These are phyloP conservation scores for Montipora cactus DNA, from an alignment of 64 coral and sea anemone genomes.

Conservation along the genomic window DNA sequence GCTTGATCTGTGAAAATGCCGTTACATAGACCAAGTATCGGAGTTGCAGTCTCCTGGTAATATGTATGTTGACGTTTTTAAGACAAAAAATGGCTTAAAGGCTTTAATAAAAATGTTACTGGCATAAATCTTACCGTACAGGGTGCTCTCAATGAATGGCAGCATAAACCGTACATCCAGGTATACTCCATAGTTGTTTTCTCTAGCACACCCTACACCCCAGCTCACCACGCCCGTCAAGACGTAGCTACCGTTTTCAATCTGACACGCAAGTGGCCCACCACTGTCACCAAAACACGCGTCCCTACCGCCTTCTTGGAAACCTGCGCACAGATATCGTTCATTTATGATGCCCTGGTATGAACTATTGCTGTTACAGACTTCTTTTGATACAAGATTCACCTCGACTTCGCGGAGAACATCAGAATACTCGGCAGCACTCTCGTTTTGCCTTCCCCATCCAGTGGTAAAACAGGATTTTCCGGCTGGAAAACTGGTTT, in stretches of 20 bases:
- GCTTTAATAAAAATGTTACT: no score
- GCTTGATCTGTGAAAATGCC: no score
- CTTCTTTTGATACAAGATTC: slow-evolving; percentile 58
- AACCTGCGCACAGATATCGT: slow-evolving; percentile 80
- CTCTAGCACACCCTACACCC: slow-evolving; percentile 89
- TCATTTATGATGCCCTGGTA: slow-evolving; percentile 68
- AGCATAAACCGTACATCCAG: slow-evolving; percentile 84
- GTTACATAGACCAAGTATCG: no score
- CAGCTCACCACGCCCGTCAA: slow-evolving; percentile 91
- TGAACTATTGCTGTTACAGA: slow-evolving; percentile 86
- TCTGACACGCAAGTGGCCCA: slow-evolving; percentile 79
- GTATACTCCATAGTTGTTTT: slow-evolving; percentile 94
- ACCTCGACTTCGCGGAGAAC: slow-evolving; percentile 81
- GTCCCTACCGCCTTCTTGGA: slow-evolving; percentile 65
- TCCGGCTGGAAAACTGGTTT: slow-evolving; percentile 61
- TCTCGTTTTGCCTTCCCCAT: slow-evolving; percentile 81
- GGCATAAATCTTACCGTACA: slow-evolving; percentile 30
- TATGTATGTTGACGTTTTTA: no score
- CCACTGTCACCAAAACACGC: slow-evolving; percentile 78
- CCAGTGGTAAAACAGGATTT: slow-evolving; percentile 89
- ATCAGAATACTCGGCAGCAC: slow-evolving; percentile 46
- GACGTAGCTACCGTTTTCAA: slow-evolving; percentile 80
- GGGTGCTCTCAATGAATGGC: slow-evolving; percentile 75
- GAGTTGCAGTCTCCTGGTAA: no score
- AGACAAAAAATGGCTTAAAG: no score